Evolutionary conservation across 23 tunicate genomes (phyloP).

Genomic region (Trididemnum miniatum): DNA sequence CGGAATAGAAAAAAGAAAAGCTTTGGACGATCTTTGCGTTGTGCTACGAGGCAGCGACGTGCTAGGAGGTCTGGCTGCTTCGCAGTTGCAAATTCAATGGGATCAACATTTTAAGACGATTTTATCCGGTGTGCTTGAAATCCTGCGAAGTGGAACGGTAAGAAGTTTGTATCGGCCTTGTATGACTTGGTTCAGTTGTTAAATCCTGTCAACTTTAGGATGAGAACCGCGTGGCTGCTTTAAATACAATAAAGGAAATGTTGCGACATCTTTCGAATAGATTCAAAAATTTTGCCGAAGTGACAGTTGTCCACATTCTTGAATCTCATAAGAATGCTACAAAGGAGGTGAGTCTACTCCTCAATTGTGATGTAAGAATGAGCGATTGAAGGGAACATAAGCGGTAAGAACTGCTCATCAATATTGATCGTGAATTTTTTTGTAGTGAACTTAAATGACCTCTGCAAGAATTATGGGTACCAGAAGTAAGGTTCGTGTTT

Average conservation of each 20-base stretch:
- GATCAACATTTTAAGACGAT: slow-evolving; percentile 43
- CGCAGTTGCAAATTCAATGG: slow-evolving; percentile 64
- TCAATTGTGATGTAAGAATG: too few species aligned
- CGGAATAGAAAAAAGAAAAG: slow-evolving; percentile 41
- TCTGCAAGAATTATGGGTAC: too few species aligned
- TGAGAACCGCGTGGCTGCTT: slow-evolving; percentile 36
- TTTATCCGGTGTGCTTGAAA: slow-evolving; percentile 48
- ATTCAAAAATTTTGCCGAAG: slow-evolving; percentile 56
- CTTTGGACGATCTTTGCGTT: slow-evolving; percentile 34
- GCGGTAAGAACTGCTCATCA: too few species aligned
- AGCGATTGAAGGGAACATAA: too few species aligned
- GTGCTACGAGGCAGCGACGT: slow-evolving; percentile 47
- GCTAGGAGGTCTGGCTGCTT: slow-evolving; percentile 49
- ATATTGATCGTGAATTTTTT: too few species aligned
- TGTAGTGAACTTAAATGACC: too few species aligned
- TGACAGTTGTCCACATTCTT: slow-evolving; percentile 61
- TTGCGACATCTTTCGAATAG: slow-evolving; percentile 53
- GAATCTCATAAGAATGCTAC: slow-evolving; percentile 57
- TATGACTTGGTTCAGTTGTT: too few species aligned
- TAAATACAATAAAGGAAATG: slow-evolving; percentile 63
- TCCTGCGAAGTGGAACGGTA: slow-evolving; percentile 46
- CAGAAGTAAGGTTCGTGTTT: too few species aligned
- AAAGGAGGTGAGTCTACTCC: slow-evolving; percentile 58
- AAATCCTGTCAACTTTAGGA: slow-evolving; percentile 22
- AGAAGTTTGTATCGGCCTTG: too few species aligned